Base-by-base conservation (phyloP, 2,113 vertebrate species). In the Cepphus grylle region DNA sequence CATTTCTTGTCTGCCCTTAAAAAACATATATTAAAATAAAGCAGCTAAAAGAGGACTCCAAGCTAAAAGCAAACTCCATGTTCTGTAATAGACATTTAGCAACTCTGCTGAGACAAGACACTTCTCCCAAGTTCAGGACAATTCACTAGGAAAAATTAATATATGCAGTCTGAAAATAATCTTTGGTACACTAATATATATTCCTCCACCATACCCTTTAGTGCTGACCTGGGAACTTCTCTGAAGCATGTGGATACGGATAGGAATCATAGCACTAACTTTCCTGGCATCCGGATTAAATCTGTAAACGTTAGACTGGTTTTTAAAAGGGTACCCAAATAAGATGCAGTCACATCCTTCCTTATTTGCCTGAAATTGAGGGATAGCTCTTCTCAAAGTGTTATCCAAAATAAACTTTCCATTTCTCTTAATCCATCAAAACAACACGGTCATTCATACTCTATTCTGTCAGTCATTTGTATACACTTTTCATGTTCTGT, bases 401-500 rank as follows among this genome's bases (percentile, higher is more conserved):
- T 62, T 53, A 45, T 78, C 58, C 79, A 94, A 88, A 80, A 95
- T 83, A 95, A 94, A n/a, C 66, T 82, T 93, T 63, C 15, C 4
- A 30, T 86, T 92, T 40, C 30, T 42, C 50, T 69, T 80, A 93
- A 88, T 77, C 58, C 62, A 59, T 42, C 32, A 82, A 65, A 93
- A 88, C 38, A 93, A 73, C 56, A 25, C 17, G 17, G 25, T 32
- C 53, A 82, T 82, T 87, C 73, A 73, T 72, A 62, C 9, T 72
- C 47, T 45, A 4, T 71, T 81, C 66, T 83, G 34, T 61, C 74
- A 92, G 85, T 69, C 58, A 82, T 49, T 85, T 82, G 18, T 87
- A 77, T 29, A 62, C 12, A n/a, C 4, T n/a, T 82, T 74, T 93
- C 36, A n/a, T 66, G 58, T 50, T 79, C 66, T 77, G 30, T 53